A percentile compares a stretch with the other conserved stretches of the same genome.
These are phyloP conservation scores for Phocides pigmalion DNA, from an alignment of 1,140 invertebrate genomes.

Conservation along the genomic window DNA sequence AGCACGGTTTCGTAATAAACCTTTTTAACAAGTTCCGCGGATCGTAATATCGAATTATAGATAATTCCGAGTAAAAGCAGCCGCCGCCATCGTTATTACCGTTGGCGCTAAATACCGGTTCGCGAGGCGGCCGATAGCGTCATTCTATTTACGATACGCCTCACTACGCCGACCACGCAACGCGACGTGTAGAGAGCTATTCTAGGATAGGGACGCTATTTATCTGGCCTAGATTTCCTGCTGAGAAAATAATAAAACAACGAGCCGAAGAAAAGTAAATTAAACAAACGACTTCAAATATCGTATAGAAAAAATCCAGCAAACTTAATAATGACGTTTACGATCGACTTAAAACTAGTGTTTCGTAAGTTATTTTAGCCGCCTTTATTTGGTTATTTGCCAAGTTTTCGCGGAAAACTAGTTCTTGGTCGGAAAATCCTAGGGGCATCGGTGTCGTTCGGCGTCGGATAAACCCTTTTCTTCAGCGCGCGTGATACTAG, in stretches of 20 bases:
- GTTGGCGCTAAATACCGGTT: conserved; percentile 38
- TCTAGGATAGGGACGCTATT: conserved; percentile 66
- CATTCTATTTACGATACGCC: conserved; percentile 65
- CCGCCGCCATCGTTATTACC: conserved; percentile 21
- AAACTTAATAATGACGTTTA: conserved; percentile 24
- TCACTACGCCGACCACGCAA: conserved; percentile 59
- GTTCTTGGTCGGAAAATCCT: conserved; percentile 70
- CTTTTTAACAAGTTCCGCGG: conserved; percentile 19
- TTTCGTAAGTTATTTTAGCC: conserved; percentile 24
- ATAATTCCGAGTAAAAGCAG: conserved; percentile 18
- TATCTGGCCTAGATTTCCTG: conserved; percentile 69
- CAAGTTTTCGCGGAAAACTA: conserved; percentile 65
- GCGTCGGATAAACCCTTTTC: conserved; percentile 84
- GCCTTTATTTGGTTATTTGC: conserved; percentile 27
- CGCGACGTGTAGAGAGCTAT: conserved; percentile 56
- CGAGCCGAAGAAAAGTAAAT: conserved; percentile 33
- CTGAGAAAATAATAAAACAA: conserved; percentile 50
- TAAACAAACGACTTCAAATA: conserved; percentile 32
- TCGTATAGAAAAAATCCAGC: conserved; percentile 17
- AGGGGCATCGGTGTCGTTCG: conserved; percentile 63
- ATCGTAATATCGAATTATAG: conserved; percentile 25
- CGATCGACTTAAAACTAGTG: conserved; percentile 15
- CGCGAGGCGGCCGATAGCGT: conserved; percentile 39
- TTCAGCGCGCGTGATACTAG: conserved; percentile 83
- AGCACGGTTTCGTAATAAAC: conserved; percentile 3